Evolutionary conservation across 2,797 vertebrate genomes (phyloP), one percentile per base, ranked within the genome.

Genomic region (Eurystomus glaucurus): DNA sequence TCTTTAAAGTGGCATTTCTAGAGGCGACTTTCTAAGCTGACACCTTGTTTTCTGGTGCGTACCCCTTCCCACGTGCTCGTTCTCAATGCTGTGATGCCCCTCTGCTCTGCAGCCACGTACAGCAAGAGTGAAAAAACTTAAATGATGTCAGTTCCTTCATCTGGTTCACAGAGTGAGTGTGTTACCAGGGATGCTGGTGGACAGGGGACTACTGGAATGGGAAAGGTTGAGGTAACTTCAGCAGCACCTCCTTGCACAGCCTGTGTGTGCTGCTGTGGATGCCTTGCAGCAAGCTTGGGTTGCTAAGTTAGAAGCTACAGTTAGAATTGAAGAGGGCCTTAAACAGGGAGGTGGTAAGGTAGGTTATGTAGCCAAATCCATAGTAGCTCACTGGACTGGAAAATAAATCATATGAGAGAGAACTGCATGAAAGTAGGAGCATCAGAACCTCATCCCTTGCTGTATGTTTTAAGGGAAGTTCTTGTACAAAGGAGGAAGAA

Each of bases 61-160:
- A 3, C 6, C 9, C 7, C 7, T 82, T 91, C 14, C 41, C 11
- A 11, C 1, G 0, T 18, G 3, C 22, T 92, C 3, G 1, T 52
- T 6, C 19, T 26, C 19, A 25, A 0, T 45, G 43, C n/a, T 51
- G 14, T 46, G 61, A 25, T 80, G 17, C 33, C 12, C 37, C 15
- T 28, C 10, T 35, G 17, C 35, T 54, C 5, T 37, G 20, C 35
- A 58, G 46, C 20, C 23, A 35, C 9, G 1, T 14, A 9, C 25
- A 54, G 10, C 21, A 41, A 50, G 14, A 54, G 33, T 70, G 15
- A 21, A 48, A 58, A 82, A 82, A 57, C 16, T 19, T 8, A 4
- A 5, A 17, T 5, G 9, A 23, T 19, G 13, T 50, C 33, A 10
- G 2, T 85, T 61, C 20, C 37, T 79, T 72, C 20, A 4, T 55